phyloP scores from a whole-genome alignment of 2,797 vertebrate species.

The Poeciliopsis turneri region DNA sequence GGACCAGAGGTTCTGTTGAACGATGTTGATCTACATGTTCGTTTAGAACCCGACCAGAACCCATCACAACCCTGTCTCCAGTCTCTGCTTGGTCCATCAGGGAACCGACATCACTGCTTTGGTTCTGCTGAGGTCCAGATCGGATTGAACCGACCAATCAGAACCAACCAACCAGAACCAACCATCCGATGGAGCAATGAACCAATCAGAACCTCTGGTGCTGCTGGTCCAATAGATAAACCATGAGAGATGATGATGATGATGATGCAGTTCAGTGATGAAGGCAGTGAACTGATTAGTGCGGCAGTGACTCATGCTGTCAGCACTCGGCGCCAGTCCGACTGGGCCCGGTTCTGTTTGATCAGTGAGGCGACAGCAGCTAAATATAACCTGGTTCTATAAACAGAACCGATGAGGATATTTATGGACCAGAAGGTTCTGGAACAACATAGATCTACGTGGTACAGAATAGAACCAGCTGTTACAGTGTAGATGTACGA shows the following conservation, averaged over 20 bases:
- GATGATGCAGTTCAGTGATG: background rate
- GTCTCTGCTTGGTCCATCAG: background rate
- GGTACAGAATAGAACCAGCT: background rate
- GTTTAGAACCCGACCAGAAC: background rate
- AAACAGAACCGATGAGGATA: conserved; percentile 18
- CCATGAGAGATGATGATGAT: background rate
- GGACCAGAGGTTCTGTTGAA: background rate
- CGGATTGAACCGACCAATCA: background rate
- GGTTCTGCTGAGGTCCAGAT: background rate
- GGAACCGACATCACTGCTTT: background rate
- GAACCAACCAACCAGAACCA: background rate
- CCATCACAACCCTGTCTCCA: background rate
- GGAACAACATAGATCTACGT: background rate
- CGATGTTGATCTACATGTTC: background rate
- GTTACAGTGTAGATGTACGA: background rate
- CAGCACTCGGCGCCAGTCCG: background rate
- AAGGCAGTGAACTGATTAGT: background rate
- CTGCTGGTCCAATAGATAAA: background rate
- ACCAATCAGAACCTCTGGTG: background rate
- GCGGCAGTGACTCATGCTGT: background rate
- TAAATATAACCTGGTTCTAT: conserved; percentile 40
- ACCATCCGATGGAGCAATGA: too few species aligned
- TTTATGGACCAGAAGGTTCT: background rate
- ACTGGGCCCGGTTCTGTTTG: conserved; percentile 5
- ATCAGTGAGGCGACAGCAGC: background rate